Evolutionary conservation across 2,113 vertebrate species (phyloP), one percentile per base, ranked within the genome.

Genomic region (Solenodon paradoxus): DNA sequence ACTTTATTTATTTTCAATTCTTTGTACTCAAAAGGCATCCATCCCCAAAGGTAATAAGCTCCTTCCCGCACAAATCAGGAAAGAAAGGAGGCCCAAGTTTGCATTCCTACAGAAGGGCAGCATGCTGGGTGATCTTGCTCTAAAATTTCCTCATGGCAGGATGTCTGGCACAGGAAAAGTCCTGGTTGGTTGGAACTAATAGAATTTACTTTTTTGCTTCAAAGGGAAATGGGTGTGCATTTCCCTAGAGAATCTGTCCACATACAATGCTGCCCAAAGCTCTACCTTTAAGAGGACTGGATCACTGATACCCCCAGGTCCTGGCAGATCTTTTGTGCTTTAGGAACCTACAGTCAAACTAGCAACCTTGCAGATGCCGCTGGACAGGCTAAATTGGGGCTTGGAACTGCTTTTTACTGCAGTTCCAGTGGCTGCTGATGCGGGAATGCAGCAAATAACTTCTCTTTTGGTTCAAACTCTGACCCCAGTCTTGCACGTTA

Each of bases 181-280:
- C 72, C 90, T 97, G 96, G 94, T 90, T 97, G 95, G 95, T 95
- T 96, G 95, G 88, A 95, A 96, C 85, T 97, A 94, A 96, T 88
- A 94, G 84, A 95, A 97, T 96, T 96, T 90, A 80, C 75, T 90
- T 78, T 93, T 82, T 84, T 80, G 84, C 71, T 96, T 95, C 80
- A 72, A 68, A 92, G 88, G 28, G 35, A 96, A 97, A 95, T 53
- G 77, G 81, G 94, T 86, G 49, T 96, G 84, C 93, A 75, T 85
- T 95, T 96, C 61, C 85, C 90, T 40, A 74, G 64, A 75, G 90
- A 96, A 57, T 86, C 74, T 45, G 90, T 95, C 80, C 69, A 94
- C 87, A 72, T 35, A 80, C 64, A 85, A 9, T 47, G 69, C 45
- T 95, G 83, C 79, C 64, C 30, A 35, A n/a, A 78, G 32, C 11